Conservation (phyloP, 2,113 vertebrate species). For the Paramormyrops kingsleyae region DNA sequence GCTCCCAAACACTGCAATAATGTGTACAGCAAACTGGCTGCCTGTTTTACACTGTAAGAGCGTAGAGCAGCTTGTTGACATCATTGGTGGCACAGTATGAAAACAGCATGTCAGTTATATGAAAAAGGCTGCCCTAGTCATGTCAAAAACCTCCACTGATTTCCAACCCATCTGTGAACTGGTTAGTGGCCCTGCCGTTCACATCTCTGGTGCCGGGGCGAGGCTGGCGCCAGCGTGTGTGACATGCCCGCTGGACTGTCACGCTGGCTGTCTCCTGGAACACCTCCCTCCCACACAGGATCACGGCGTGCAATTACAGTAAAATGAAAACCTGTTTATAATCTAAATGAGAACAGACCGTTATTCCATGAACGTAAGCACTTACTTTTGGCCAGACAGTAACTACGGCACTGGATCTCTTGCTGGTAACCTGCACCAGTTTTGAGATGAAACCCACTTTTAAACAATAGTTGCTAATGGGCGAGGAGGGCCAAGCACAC, state of each 20-base stretch:
- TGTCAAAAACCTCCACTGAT: constrained; percentile 35
- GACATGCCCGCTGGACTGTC: background rate
- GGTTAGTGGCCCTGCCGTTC: constrained; percentile 1
- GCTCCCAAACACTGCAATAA: background rate
- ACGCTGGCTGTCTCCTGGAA: background rate
- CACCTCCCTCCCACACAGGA: constrained; percentile 27
- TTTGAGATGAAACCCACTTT: background rate
- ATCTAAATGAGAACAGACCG: background rate
- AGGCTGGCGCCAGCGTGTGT: background rate
- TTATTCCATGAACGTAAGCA: background rate
- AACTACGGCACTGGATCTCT: background rate
- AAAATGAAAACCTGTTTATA: constrained; percentile 42
- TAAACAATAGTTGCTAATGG: background rate
- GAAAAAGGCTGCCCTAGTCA: background rate
- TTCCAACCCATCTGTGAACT: constrained; percentile 49
- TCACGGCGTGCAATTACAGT: constrained; percentile 53
- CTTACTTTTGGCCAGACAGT: background rate
- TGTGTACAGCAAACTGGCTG: background rate
- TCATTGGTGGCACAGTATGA: background rate
- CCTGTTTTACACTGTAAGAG: background rate
- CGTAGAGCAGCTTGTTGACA: background rate
- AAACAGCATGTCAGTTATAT: background rate
- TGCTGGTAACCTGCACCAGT: background rate
- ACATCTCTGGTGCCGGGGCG: background rate
- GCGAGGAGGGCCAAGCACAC: background rate